phyloP scores from a whole-genome alignment of 2,113 vertebrate species.

The Perognathus longimembris region DNA sequence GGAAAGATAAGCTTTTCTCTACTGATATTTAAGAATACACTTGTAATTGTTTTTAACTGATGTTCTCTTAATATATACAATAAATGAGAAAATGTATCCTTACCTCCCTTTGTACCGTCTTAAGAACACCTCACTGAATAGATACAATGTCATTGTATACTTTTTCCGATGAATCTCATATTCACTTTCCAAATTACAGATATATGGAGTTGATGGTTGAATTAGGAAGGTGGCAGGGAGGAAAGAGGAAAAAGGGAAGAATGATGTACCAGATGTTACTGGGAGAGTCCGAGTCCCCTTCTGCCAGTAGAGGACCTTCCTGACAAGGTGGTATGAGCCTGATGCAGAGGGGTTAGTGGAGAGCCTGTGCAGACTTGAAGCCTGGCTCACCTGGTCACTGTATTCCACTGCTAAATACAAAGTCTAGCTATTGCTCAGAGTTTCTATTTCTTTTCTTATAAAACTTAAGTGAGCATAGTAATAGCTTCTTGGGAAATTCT shows the following conservation, averaged over 20 bases:
- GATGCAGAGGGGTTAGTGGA: not conserved
- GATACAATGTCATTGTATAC: not conserved
- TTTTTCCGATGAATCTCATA: not conserved
- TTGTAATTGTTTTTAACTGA: not conserved
- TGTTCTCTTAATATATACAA: not conserved
- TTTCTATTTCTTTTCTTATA: not conserved
- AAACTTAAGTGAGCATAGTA: not conserved
- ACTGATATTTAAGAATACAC: not conserved
- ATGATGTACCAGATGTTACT: not conserved
- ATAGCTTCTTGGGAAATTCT: not conserved
- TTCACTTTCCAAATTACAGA: not conserved
- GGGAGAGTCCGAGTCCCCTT: not conserved
- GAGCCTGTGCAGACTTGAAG: not conserved
- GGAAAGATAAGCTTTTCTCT: not conserved
- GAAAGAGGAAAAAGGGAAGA: not conserved
- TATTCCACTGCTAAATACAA: fast-evolving
- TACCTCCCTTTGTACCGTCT: not conserved
- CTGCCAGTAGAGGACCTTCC: not conserved
- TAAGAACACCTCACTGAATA: not conserved
- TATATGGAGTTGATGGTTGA: not conserved
- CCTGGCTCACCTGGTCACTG: not conserved
- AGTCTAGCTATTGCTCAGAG: not conserved
- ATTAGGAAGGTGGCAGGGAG: not conserved
- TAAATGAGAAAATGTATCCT: not conserved
- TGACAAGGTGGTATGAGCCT: not conserved